Evolutionary conservation across 2,113 vertebrate genomes (phyloP).

Genomic region (Stomatorhinus ivindoensis): DNA sequence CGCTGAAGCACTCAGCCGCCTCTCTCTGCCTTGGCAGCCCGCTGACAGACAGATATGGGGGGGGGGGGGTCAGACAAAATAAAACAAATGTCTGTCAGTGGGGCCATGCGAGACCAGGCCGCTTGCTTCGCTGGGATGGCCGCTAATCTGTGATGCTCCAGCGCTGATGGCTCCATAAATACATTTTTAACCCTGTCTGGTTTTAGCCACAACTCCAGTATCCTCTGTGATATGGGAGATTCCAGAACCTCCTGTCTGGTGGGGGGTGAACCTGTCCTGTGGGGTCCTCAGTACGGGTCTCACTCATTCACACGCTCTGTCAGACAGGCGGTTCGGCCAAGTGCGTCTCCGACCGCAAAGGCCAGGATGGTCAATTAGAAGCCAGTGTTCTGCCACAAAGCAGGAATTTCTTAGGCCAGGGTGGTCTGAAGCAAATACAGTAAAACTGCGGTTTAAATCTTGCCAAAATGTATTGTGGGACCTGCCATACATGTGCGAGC

Average conservation of each 20-base stretch:
- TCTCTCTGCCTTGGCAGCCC: slow-evolving; percentile 7
- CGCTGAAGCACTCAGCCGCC: slow-evolving; percentile 8
- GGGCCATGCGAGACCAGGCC: not conserved
- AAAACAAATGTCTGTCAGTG: not conserved
- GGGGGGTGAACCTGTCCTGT: not conserved
- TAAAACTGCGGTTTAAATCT: not conserved
- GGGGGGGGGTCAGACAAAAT: not conserved
- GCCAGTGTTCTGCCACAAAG: not conserved
- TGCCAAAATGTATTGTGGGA: not conserved
- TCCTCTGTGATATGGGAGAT: not conserved
- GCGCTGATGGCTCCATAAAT: not conserved
- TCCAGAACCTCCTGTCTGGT: not conserved
- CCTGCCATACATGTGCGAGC: not conserved
- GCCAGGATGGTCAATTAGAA: not conserved
- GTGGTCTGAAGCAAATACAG: not conserved
- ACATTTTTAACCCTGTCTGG: not conserved
- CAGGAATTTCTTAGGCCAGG: not conserved
- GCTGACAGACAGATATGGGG: not conserved
- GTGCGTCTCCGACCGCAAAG: not conserved
- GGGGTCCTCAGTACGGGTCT: not conserved
- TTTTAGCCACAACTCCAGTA: not conserved
- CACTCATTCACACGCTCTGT: not conserved
- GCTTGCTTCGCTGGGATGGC: not conserved
- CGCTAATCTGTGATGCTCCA: not conserved
- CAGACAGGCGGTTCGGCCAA: not conserved